Evolutionary conservation across 2,113 vertebrate species (phyloP).

Genomic region (Albula glossodonta): DNA sequence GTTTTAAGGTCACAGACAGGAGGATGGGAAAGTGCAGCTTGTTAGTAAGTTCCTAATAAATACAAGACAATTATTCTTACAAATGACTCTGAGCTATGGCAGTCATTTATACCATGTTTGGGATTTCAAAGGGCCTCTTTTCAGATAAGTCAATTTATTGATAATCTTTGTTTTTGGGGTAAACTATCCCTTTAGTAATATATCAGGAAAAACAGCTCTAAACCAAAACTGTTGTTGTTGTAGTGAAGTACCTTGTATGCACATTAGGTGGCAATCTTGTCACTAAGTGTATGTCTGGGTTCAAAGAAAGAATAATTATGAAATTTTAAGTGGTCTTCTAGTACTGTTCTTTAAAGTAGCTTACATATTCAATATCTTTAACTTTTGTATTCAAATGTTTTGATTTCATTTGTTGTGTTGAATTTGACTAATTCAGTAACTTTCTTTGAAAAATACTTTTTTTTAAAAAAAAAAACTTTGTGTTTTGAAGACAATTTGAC

Average conservation of each 20-base stretch:
- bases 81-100: too few species aligned
- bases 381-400: constrained; percentile 36
- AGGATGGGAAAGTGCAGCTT: too few species aligned
- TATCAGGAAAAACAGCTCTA: constrained; percentile 35
- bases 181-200: neutral
- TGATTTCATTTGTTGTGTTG: constrained; percentile 26
- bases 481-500: neutral
- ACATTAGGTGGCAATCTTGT: constrained; percentile 48
- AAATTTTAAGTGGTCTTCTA: neutral
- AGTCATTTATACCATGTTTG: too few species aligned
- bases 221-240: constrained; percentile 43
- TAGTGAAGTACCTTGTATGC: constrained; percentile 24
- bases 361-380: neutral
- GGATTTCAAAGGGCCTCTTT: too few species aligned
- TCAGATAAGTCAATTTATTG: too few species aligned
- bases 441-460: constrained; percentile 6
- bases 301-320: neutral
- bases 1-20: too few species aligned
- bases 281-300: neutral
- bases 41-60: too few species aligned
- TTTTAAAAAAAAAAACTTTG: neutral
- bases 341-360: neutral
- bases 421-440: constrained; percentile 19
- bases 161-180: neutral
- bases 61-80: too few species aligned